Evolutionary conservation across 1,140 invertebrate species (phyloP).

Genomic region (Delia radicum): DNA sequence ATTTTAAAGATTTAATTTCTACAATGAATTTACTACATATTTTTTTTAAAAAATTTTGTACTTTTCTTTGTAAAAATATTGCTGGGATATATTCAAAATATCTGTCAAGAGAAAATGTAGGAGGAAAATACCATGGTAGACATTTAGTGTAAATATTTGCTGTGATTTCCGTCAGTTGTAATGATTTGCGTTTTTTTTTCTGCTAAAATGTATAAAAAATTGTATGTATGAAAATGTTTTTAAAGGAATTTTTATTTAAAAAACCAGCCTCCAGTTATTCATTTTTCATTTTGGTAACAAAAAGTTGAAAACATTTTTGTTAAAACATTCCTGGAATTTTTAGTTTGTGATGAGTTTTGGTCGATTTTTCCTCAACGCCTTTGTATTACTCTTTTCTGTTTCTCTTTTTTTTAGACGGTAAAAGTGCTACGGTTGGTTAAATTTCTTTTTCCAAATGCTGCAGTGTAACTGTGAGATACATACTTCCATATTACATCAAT

Average conservation of each 20-base stretch:
- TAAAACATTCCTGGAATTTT: not conserved
- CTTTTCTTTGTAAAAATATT: too few species aligned
- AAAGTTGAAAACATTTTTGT: not conserved
- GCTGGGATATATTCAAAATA: too few species aligned
- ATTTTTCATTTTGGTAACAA: not conserved
- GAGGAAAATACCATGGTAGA: too few species aligned
- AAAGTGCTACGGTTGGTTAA: not conserved
- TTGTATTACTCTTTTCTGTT: not conserved
- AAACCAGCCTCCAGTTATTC: not conserved
- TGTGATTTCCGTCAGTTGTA: not conserved
- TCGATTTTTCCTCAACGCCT: not conserved
- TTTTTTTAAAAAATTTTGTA: too few species aligned
- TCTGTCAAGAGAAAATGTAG: too few species aligned
- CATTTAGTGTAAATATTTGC: not conserved
- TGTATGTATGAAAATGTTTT: too few species aligned
- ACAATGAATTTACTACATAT: too few species aligned
- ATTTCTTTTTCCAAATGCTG: not conserved
- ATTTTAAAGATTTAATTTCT: too few species aligned
- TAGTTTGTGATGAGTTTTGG: not conserved
- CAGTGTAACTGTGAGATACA: not conserved
- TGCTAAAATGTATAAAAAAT: not conserved
- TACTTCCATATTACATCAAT: too few species aligned
- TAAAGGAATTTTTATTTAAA: too few species aligned
- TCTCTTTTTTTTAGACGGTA: not conserved
- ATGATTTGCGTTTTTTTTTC: not conserved